Evolutionary conservation across 1,140 invertebrate species (phyloP).

Genomic region (Papilio helenus): DNA sequence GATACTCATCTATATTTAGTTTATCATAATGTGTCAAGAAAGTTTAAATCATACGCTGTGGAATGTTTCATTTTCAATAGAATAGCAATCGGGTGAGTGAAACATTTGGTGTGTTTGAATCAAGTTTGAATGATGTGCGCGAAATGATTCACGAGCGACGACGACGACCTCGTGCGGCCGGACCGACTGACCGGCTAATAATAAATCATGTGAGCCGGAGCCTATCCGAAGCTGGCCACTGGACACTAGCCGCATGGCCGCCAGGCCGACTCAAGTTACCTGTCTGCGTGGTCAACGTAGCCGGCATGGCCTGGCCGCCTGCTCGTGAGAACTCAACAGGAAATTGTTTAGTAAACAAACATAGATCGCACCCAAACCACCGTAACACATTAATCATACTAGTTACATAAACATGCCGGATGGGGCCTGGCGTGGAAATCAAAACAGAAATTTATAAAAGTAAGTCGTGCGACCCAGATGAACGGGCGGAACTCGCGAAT

Average conservation of each 20-base stretch:
- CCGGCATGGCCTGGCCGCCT: not conserved
- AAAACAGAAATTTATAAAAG: slow-evolving; percentile 6
- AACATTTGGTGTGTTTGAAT: not conserved
- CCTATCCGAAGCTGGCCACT: too few relatives aligned
- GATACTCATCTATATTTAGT: too few relatives aligned
- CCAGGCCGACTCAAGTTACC: too few relatives aligned
- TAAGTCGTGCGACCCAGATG: not conserved
- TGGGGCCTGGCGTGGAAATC: not conserved
- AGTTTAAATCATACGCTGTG: not conserved
- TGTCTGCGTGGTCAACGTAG: not conserved
- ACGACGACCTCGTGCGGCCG: not conserved
- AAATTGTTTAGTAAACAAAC: slow-evolving; percentile 11
- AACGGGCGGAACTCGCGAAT: not conserved
- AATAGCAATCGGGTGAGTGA: not conserved
- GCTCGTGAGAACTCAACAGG: not conserved
- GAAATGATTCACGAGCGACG: too few relatives aligned
- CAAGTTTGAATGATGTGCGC: not conserved
- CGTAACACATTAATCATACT: not conserved
- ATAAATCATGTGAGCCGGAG: not conserved
- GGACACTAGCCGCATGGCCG: too few relatives aligned
- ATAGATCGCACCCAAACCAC: not conserved
- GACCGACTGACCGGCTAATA: not conserved
- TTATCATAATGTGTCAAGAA: too few relatives aligned
- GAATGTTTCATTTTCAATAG: not conserved
- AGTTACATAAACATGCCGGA: slow-evolving; percentile 10